These are phyloP conservation scores for Melanotaenia pygmaea DNA, from an alignment of 2,797 vertebrate genomes.

Conservation along the genomic window DNA sequence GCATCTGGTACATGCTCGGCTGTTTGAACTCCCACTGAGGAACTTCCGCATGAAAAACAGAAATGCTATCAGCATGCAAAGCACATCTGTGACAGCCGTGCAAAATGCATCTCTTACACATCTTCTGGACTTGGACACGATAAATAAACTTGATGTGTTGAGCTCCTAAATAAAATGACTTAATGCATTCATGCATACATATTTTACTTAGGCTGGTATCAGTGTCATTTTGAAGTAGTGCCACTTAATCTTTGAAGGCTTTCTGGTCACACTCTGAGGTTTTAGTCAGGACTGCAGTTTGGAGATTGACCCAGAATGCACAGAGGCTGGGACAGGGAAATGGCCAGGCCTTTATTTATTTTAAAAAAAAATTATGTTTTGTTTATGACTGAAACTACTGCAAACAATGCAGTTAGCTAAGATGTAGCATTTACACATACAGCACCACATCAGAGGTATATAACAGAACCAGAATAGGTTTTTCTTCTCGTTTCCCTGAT, in stretches of 20 bases:
- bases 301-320: conserved; percentile 17
- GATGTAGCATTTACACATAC: not conserved
- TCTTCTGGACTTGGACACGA: conserved; percentile 9
- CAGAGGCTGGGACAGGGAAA: not conserved
- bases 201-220: conserved; percentile 4
- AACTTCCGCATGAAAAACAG: conserved; percentile 37
- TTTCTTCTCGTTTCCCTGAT: not conserved
- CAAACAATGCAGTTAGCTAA: not conserved
- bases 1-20: conserved; percentile 21
- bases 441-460: not conserved
- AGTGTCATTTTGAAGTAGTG: conserved; percentile 23
- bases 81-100: conserved; percentile 36
- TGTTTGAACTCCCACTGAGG: conserved; percentile 51
- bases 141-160: conserved; percentile 42
- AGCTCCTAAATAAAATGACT: conserved; percentile 21
- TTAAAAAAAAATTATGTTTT: too few relatives aligned
- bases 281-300: not conserved
- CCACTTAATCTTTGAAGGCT: conserved; percentile 21
- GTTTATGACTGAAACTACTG: not conserved
- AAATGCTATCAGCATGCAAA: conserved; percentile 36
- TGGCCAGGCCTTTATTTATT: not conserved
- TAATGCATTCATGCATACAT: conserved; percentile 42
- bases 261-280: not conserved
- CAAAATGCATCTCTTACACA: conserved; percentile 29
- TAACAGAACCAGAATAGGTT: not conserved